phyloP scores from a whole-genome alignment of 2,113 vertebrate species.

The Plestiodon gilberti region DNA sequence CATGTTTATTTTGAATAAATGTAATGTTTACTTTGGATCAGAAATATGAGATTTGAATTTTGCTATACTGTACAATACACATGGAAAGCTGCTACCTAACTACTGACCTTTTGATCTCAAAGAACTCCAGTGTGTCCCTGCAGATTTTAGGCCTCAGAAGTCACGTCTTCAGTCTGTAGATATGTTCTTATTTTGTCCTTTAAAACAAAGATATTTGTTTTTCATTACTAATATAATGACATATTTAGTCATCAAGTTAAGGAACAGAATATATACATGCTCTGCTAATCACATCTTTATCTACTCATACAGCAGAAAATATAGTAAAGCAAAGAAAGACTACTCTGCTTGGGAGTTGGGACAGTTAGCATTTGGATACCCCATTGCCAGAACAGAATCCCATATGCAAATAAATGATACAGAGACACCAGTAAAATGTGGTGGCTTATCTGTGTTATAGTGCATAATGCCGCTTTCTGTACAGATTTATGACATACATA shows the following conservation, averaged over 20 bases:
- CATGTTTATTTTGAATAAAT: background rate
- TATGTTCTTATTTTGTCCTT: constrained; percentile 68
- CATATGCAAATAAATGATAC: no score
- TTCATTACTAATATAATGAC: constrained; percentile 47
- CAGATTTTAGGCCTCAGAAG: constrained; percentile 71
- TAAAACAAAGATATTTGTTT: constrained; percentile 58
- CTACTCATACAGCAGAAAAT: no score
- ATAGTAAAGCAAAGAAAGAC: no score
- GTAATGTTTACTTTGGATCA: constrained; percentile 12
- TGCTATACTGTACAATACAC: background rate
- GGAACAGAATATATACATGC: no score
- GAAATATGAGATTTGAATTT: background rate
- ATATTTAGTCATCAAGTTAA: background rate
- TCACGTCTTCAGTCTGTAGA: constrained; percentile 69
- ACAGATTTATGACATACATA: no score
- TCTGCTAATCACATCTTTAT: no score
- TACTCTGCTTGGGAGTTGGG: no score
- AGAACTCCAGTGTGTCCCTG: constrained; percentile 56
- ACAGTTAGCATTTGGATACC: no score
- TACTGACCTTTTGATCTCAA: constrained; percentile 71
- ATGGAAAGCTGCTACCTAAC: constrained; percentile 30
- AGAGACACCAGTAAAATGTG: no score
- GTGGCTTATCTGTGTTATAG: no score
- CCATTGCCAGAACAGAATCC: no score
- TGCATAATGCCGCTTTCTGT: no score